These are phyloP conservation scores for Microctonus brassicae DNA, from an alignment of 2,888 invertebrate species.

Conservation along the genomic window DNA sequence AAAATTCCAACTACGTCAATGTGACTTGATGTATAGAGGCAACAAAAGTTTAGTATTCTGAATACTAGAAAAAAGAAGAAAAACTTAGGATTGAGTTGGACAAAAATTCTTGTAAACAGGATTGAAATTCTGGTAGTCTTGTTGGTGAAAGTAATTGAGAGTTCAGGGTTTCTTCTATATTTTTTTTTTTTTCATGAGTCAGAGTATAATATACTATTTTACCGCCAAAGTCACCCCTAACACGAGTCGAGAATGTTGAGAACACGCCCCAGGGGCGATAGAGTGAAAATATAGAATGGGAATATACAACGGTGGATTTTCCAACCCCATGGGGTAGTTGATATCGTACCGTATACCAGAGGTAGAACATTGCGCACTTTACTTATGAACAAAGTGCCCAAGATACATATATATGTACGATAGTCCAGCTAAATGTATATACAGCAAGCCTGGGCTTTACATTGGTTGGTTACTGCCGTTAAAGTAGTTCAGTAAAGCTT, in stretches of 20 bases:
- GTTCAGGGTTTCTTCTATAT: not conserved
- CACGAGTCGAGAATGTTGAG: not conserved
- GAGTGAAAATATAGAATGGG: conserved; percentile 2
- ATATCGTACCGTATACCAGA: not conserved
- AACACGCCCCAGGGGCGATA: conserved; percentile 11
- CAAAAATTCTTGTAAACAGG: not conserved
- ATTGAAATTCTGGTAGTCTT: not conserved
- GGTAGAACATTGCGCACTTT: conserved; percentile 1
- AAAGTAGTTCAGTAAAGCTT: not conserved
- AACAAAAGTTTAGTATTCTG: too few relatives aligned
- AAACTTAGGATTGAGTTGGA: too few relatives aligned
- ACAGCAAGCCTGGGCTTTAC: not conserved
- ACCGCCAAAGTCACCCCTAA: not conserved
- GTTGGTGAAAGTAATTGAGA: not conserved
- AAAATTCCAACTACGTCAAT: too few relatives aligned
- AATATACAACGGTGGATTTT: conserved; percentile 21
- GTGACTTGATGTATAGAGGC: too few relatives aligned
- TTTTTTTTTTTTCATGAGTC: not conserved
- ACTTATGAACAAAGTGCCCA: conserved; percentile 18
- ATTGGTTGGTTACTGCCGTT: not conserved
- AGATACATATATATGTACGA: not conserved
- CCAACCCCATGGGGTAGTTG: not conserved
- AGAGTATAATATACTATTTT: not conserved
- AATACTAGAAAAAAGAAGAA: not conserved
- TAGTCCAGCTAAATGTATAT: not conserved